Evolutionary conservation across 2,113 vertebrate species (phyloP), one percentile per base, ranked within the genome.

Genomic region (Leptobrachium leishanense): DNA sequence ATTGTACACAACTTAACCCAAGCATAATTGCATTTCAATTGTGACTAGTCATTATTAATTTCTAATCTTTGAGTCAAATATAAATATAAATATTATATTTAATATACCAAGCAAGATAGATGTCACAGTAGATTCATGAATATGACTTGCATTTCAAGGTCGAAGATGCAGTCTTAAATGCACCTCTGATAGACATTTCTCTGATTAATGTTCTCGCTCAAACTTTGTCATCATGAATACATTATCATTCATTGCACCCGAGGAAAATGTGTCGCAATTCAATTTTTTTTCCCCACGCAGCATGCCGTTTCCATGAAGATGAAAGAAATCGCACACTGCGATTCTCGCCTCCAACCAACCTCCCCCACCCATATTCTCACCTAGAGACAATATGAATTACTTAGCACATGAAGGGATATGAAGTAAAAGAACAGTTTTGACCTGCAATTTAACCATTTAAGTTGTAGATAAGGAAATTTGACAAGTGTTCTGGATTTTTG

Each of bases 261-360:
- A 57, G 8, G 41, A 80, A 9, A 74, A 64, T 40, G 77, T 74
- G 53, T 74, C 63, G 65, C 50, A 66, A 50, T 44, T 73, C 50
- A 57, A 57, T 67, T 11, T 68, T 40, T 40, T 64, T 13, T 64
- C 62, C 20, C 62, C 11, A 66, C 39, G 62, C 40, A 9, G 77
- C 10, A 72, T 46, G 62, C 77, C 15, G 77, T 79, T 79, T 79
- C 77, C 77, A 79, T 79, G 77, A 74, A 74, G 70, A 80, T 80
- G 72, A 80, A 44, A 76, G 63, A 76, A 76, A 41, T 80, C 64
- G 54, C 62, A 67, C 55, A 50, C 71, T 80, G 50, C 74, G 50
- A 8, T 73, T 73, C 40, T 44, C 70, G 57, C 77, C 77, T 50
- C 46, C 46, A 50, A 50, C 46, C 46, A 50, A 50, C 46, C 46